Evolutionary conservation across 2,797 vertebrate genomes (phyloP), one percentile per base, ranked within the genome.

Genomic region (Helarctos malayanus): DNA sequence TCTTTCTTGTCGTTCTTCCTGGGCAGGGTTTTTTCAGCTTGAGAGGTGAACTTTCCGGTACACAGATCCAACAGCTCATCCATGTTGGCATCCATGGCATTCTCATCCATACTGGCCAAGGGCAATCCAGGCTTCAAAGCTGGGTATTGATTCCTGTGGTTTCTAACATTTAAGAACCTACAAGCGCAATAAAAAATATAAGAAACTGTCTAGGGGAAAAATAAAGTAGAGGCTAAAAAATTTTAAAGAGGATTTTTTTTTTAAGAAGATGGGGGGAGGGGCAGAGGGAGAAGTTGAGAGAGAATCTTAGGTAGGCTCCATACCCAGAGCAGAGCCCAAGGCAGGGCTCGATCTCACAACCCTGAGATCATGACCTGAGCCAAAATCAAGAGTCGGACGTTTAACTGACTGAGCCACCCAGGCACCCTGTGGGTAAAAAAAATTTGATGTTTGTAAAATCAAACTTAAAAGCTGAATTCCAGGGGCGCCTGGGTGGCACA

Each of bases 41-140:
- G 98, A 99, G 99, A 78, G 88, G 98, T 84, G 63, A 99, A 99
- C 93, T 99, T 99, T 0, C 99, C 99, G 0, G 99, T 99, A 86
- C 99, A 99, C 96, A 99, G 88, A 69, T 99, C 99, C 90, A 99
- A 71, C 32, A 99, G 98, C 96, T 99, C 99, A 7, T 99, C 99
- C 99, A 99, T 99, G 97, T 99, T 99, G 84, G 99, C 99, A 27
- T 99, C 99, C 99, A 99, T 99, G 2, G 99, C 99, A 9, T 99
- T 99, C 97, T 99, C 99, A 68, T 99, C 99, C 99, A 99, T 99
- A 94, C 99, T 99, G 87, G 99, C 99, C 83, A 99, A 91, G 2
- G 99, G 98, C 92, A 99, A 96, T 95, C 98, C 99, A 7, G 99
- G 99, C 98, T 99, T 99, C 97, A 99, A 99, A 91, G 98, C 76